Base-by-base conservation (phyloP, 2,888 invertebrate genomes). In the Scaptomyza parva region DNA sequence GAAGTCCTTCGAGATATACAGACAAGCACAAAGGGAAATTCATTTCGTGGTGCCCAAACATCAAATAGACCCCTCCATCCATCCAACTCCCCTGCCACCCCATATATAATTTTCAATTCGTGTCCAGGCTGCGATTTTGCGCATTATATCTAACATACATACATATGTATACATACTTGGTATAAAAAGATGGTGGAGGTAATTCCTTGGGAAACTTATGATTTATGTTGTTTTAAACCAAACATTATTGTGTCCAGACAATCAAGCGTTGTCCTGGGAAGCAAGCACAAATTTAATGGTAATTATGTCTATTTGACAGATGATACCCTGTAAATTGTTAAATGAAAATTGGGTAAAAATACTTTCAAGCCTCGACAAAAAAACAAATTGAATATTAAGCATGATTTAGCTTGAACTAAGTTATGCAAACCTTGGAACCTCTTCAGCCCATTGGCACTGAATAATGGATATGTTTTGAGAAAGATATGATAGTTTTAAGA, bases 111-210 rank as follows among this genome's bases (percentile, higher is more conserved):
- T 48, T 40, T n/a, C 30, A 47, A 52, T 70, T 84, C 88, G 88
- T 88, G 88, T 76, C 70, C 69, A 66, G 63, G 65, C 66, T 65
- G 60, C 55, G 76, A 76, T 80, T 79, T 77, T 84, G 86, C 88
- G 88, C 83, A 89, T 87, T 86, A 89, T 82, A 71, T 26, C 20
- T 39, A 14, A 40, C 9, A 26, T 3, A 18, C 1, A 26, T 22
- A 30, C 37, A 44, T 20, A 30, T 30, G 24, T 20, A 14, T 11
- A 33, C 12, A n/a, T 14, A 18, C 8, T 4, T 44, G 11, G 11
- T 30, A n/a, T 33, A 7, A 26, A 9, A 9, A 17, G 33, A n/a
- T 35, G 39, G 28, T 43, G 43, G 20, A 30, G 47, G 28, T 12
- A 28, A 9, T 45, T n/a, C 24, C 44, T 39, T 41, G 78, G 78